Percentiles rank a stretch among this genome's conserved stretches.
phyloP scores from a whole-genome alignment of 1,140 invertebrate genomes.

The Rhopalosiphum padi region DNA sequence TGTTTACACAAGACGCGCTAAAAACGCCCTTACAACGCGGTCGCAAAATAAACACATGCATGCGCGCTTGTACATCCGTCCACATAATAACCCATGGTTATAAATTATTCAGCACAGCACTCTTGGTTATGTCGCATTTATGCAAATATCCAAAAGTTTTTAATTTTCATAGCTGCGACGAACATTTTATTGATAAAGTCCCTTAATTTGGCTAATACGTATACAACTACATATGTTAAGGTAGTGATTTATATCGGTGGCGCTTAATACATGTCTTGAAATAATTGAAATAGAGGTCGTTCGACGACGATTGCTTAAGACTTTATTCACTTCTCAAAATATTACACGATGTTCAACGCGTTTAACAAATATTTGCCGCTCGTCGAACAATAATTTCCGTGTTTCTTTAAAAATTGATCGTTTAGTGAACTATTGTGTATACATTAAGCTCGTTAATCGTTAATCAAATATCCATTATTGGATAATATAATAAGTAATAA shows the following conservation, averaged over 20 bases:
- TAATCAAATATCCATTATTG: background rate
- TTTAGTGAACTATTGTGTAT: background rate
- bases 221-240: no score
- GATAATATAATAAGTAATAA: background rate
- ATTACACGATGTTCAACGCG: background rate
- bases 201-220: constrained; percentile 4
- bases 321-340: background rate
- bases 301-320: background rate
- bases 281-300: background rate
- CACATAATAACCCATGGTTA: constrained; percentile 28
- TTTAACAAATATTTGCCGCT: background rate
- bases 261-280: background rate
- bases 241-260: background rate
- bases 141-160: constrained; percentile 48
- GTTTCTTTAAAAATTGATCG: background rate
- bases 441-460: background rate
- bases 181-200: constrained; percentile 40
- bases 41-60: constrained; percentile 45
- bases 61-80: constrained; percentile 26
- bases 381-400: background rate
- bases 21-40: constrained; percentile 45
- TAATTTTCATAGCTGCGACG: constrained; percentile 34
- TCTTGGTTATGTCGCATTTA: constrained; percentile 37
- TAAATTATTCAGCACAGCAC: constrained; percentile 41
- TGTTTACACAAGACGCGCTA: constrained; percentile 38